Conservation (phyloP, 2,113 vertebrate genomes). For the Piprites chloris region DNA sequence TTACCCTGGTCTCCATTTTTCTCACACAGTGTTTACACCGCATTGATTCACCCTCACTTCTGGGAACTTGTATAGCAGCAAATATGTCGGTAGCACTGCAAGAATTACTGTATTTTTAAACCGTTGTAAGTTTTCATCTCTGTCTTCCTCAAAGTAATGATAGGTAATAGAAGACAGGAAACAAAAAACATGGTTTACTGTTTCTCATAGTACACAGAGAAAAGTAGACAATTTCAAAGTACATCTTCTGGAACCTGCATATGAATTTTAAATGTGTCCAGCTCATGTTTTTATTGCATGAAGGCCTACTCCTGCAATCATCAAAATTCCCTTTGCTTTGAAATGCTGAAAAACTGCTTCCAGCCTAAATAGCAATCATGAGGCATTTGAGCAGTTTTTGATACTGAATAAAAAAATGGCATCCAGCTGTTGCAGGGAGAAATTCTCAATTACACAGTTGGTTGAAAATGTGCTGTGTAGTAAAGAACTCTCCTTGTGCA, state of each 20-base stretch:
- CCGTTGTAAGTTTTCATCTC: not conserved
- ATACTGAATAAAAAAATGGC: conserved; percentile 40
- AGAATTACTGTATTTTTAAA: not conserved
- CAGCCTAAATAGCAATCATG: conserved; percentile 26
- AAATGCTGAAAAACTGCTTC: conserved; percentile 39
- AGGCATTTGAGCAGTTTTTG: conserved; percentile 32
- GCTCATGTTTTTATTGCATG: not conserved
- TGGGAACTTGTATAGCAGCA: not conserved
- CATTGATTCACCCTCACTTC: not conserved
- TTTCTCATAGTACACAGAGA: not conserved
- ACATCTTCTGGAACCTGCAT: not conserved
- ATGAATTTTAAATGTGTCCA: not conserved
- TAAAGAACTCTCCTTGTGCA: not conserved
- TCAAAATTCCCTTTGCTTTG: not conserved
- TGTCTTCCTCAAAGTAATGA: not conserved
- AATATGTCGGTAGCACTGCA: not conserved
- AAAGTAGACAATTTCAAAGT: not conserved
- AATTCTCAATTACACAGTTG: conserved; percentile 63
- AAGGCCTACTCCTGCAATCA: not conserved
- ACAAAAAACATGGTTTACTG: not conserved
- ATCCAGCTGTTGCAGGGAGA: conserved; percentile 48
- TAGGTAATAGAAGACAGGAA: not conserved
- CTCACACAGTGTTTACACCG: not conserved
- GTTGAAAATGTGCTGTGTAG: not conserved
- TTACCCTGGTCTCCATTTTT: not conserved